Percentiles rank a stretch among this genome's conserved stretches.
These are phyloP conservation scores for Phodopus roborovskii DNA, from an alignment of 2,113 vertebrate genomes.

Conservation along the genomic window DNA sequence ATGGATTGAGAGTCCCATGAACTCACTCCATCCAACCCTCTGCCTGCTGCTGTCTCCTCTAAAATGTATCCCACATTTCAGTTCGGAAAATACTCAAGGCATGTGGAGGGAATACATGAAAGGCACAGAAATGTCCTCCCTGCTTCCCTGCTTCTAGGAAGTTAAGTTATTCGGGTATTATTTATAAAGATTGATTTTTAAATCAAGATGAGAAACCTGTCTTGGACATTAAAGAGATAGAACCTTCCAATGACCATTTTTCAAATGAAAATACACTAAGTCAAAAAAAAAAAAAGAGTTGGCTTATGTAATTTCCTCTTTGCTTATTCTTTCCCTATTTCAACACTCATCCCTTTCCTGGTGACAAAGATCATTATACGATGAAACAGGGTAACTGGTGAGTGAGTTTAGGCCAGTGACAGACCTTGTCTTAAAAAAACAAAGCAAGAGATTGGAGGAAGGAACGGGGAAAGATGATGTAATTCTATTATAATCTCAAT, in stretches of 20 bases:
- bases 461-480: not conserved
- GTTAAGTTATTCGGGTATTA: not conserved
- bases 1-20: fast-evolving
- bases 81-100: not conserved
- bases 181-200: conserved; percentile 8
- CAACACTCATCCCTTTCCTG: not conserved
- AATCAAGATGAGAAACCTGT: not conserved
- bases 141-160: not conserved
- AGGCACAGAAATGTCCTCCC: not conserved
- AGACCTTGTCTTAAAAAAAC: too few relatives aligned
- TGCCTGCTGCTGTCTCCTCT: not conserved
- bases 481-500: too few relatives aligned
- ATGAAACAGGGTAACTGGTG: not conserved
- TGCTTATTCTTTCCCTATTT: not conserved
- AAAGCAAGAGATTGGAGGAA: not conserved
- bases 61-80: not conserved
- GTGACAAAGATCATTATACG: not conserved
- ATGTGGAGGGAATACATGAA: not conserved
- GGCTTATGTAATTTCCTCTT: not conserved
- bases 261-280: not conserved
- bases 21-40: not conserved
- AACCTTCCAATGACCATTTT: not conserved
- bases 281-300: not conserved
- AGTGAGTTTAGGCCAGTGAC: not conserved
- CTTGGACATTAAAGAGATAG: not conserved